Conservation (phyloP, 2,113 vertebrate genomes). For the Cottus gobio region DNA sequence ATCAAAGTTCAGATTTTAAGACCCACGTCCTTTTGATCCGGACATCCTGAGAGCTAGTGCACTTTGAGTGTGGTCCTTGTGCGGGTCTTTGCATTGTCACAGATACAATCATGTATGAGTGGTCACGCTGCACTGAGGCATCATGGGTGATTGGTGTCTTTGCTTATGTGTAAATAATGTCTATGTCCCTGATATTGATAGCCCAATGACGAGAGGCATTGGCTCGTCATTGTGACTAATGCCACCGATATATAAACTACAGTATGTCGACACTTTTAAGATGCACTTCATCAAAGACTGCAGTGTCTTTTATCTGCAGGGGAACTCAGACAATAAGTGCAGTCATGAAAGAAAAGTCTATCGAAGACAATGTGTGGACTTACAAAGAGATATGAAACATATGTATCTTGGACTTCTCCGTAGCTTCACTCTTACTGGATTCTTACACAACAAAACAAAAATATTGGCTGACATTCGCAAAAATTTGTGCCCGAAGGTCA, state of each 20-base stretch:
- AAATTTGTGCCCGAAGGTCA: constrained; percentile 40
- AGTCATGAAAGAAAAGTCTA: constrained; percentile 29
- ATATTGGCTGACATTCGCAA: constrained; percentile 24
- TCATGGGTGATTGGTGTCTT: constrained; percentile 28
- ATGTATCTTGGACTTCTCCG: constrained; percentile 61
- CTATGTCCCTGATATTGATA: constrained; percentile 9
- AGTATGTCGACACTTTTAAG: constrained; percentile 47
- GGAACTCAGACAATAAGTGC: constrained; percentile 49
- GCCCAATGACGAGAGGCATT: too few species aligned
- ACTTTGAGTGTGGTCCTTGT: constrained; percentile 44
- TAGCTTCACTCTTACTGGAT: constrained; percentile 60
- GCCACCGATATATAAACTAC: too few species aligned
- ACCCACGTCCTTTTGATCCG: too few species aligned
- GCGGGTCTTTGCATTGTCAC: constrained; percentile 19
- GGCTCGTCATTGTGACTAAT: too few species aligned
- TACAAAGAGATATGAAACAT: constrained; percentile 68
- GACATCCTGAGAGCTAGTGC: too few species aligned
- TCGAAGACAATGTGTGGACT: constrained; percentile 62
- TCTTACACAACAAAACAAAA: constrained; percentile 20
- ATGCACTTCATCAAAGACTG: constrained; percentile 45
- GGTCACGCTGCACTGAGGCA: constrained; percentile 40
- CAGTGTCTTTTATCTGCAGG: constrained; percentile 51
- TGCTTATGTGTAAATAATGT: constrained; percentile 11
- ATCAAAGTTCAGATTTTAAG: constrained; percentile 42
- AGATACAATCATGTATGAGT: constrained; percentile 57